Base-by-base conservation (phyloP, 1,140 invertebrate species). In the Drosophila watanabei region DNA sequence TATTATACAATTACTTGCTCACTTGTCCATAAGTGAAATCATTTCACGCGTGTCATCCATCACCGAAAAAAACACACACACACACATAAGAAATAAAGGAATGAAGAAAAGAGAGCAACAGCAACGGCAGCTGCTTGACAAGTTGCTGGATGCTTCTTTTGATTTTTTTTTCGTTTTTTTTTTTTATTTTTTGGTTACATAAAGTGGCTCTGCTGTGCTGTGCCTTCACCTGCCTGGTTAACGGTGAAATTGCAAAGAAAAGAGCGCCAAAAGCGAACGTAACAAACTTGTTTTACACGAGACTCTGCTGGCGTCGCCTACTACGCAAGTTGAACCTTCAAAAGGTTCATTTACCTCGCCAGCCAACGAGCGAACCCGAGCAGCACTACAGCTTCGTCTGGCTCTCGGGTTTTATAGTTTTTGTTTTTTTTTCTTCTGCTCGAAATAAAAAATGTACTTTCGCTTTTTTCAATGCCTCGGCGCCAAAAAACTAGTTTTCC, bases 391-490 rank as follows among this genome's bases (percentile, higher is more conserved):
- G 52, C 52, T 56, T 56, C 52, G 52, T 56, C 52, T 56, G 52
- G 52, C 52, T 56, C 52, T 56, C 52, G 52, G 52, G 18, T 64
- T 61, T 61, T 49, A 16, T 49, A 32, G 41, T 33, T 24, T 24
- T 24, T 16, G 16, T 54, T 30, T 41, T 57, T 41, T 59, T 3
- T 43, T n/a, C 6, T 43, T 58, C 16, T 58, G 62, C 56, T 39
- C 33, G 79, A 80, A 80, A 66, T 80, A 72, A 89, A 91, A 84
- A 92, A 92, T 92, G 76, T 87, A 93, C 92, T 93, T 93, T 93
- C 91, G 83, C 86, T 90, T 92, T 90, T 93, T 93, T 93, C 91
- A 92, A 92, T 92, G 91, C 87, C 90, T 92, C 86, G 86, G 79
- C 86, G 76, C 65, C 79, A 90, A 78, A 90, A 61, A 92, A 91